Evolutionary conservation across 1,140 invertebrate genomes (phyloP).

Genomic region (Heliconius nattereri): DNA sequence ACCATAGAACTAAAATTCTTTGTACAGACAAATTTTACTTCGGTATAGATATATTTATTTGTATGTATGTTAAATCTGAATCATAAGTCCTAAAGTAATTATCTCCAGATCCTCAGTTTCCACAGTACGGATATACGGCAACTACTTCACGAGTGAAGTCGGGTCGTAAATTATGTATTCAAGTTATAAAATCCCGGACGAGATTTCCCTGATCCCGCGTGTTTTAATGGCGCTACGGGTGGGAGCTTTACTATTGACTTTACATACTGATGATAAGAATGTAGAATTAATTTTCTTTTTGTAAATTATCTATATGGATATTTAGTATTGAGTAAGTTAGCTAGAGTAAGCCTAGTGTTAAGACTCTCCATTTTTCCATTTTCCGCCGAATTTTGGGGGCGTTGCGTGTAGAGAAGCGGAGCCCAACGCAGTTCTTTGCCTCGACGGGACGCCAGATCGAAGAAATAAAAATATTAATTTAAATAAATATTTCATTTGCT

Average conservation of each 20-base stretch:
- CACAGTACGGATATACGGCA: slow-evolving; percentile 31
- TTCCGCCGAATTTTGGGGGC: not conserved
- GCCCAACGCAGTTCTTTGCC: not conserved
- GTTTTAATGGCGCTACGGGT: slow-evolving; percentile 63
- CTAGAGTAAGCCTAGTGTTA: not conserved
- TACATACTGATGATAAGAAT: slow-evolving; percentile 14
- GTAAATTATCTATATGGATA: not conserved
- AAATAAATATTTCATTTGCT: too few relatives aligned
- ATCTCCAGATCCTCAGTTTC: slow-evolving; percentile 23
- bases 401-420: not conserved
- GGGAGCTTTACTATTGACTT: slow-evolving; percentile 20
- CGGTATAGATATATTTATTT: not conserved
- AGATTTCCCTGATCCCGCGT: slow-evolving; percentile 67
- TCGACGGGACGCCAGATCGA: too few relatives aligned
- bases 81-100: slow-evolving; percentile 20
- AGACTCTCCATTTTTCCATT: not conserved
- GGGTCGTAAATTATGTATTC: slow-evolving; percentile 73
- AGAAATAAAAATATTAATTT: too few relatives aligned
- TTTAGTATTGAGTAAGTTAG: too few relatives aligned
- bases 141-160: slow-evolving; percentile 45
- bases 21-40: not conserved
- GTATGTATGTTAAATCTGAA: not conserved
- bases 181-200: slow-evolving; percentile 68
- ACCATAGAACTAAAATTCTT: not conserved
- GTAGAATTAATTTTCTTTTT: not conserved